Conservation (phyloP, 2,888 invertebrate genomes). For the Sisyra terminalis region DNA sequence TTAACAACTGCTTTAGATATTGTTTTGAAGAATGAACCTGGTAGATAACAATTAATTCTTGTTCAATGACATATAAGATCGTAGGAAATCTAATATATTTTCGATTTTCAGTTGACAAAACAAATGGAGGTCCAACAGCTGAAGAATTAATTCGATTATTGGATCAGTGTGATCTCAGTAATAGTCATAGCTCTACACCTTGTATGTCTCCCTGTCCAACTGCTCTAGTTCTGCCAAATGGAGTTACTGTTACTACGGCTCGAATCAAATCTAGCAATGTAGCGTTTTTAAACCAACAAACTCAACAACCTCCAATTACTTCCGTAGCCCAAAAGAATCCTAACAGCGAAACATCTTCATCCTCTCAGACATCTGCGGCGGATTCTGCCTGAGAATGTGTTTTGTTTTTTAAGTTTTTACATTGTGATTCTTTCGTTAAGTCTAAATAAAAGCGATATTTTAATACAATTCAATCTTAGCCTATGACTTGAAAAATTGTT, state of each 20-base stretch:
- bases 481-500: no score
- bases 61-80: not conserved
- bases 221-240: conserved; percentile 31
- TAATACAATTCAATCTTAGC: no score
- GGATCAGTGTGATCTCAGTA: conserved; percentile 86
- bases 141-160: conserved; percentile 80
- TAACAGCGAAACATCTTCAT: not conserved
- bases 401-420: no score
- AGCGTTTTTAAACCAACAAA: conserved; percentile 38
- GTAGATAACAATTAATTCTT: conserved; percentile 18
- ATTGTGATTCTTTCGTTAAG: no score
- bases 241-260: conserved; percentile 27
- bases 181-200: conserved; percentile 59
- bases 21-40: conserved; percentile 33
- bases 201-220: conserved; percentile 56
- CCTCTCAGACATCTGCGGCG: no score
- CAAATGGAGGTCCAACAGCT: conserved; percentile 80
- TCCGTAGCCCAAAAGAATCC: not conserved
- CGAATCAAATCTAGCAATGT: conserved; percentile 42
- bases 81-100: conserved; percentile 5
- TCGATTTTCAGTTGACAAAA: conserved; percentile 29
- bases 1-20: conserved; percentile 86
- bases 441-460: no score
- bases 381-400: no score
- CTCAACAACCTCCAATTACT: not conserved